Percentiles rank a stretch among this genome's conserved stretches.
Evolutionary conservation across 2,888 invertebrate genomes (phyloP).

Genomic region (Rhogogaster chlorosoma): DNA sequence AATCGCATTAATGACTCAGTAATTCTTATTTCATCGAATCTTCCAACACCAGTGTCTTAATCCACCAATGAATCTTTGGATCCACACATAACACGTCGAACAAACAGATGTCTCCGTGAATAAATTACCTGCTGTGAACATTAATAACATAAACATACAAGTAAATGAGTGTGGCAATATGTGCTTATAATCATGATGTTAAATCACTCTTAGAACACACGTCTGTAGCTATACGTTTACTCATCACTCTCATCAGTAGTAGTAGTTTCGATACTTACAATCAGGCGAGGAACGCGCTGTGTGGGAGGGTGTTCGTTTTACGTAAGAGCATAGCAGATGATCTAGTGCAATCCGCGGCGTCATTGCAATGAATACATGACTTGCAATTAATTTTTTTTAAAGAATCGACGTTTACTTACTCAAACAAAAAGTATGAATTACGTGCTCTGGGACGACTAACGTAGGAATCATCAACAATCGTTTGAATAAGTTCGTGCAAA

Average conservation of each 20-base stretch:
- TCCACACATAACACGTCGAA: neutral
- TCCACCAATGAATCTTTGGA: neutral
- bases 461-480: neutral
- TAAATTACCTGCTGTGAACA: neutral
- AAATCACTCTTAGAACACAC: neutral
- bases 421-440: neutral
- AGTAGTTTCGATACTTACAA: too few species aligned
- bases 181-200: neutral
- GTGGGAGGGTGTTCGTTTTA: neutral
- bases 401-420: neutral
- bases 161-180: neutral
- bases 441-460: neutral
- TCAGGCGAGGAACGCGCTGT: neutral
- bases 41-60: neutral
- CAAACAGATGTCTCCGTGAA: neutral
- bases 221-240: neutral
- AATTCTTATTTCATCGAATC: neutral
- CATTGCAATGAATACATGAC: neutral
- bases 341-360: neutral
- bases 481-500: neutral
- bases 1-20: neutral
- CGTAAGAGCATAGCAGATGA: neutral
- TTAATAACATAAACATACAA: neutral
- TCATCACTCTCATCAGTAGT: too few species aligned
- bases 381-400: neutral